phyloP scores from a whole-genome alignment of 1,140 invertebrate genomes.

The Drosophila suzukii region DNA sequence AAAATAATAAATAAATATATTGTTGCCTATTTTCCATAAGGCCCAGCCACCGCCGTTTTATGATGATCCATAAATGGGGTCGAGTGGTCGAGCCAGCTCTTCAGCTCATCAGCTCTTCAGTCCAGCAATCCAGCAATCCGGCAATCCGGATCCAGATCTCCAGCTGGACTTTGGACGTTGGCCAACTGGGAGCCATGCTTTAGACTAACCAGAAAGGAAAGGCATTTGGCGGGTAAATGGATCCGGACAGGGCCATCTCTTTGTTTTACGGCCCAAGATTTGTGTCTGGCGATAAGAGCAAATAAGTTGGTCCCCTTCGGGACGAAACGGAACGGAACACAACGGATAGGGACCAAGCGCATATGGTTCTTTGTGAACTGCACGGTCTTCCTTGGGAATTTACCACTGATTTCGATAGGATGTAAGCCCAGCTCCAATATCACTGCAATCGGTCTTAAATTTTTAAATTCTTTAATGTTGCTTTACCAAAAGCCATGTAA shows the following conservation, averaged over 20 bases:
- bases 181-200: conserved; percentile 58
- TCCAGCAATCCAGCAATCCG: neutral
- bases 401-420: neutral
- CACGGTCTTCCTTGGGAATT: conserved; percentile 4
- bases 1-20: conserved; percentile 75
- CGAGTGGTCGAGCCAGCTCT: conserved; percentile 4
- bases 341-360: too few species aligned
- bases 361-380: conserved; percentile 12
- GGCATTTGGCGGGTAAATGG: neutral
- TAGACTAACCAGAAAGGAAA: conserved; percentile 26
- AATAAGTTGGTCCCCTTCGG: conserved; percentile 34
- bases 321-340: neutral
- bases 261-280: conserved; percentile 53
- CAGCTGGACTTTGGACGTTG: conserved; percentile 8
- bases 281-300: conserved; percentile 36
- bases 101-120: conserved; percentile 1
- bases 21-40: conserved; percentile 62
- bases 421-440: neutral
- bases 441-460: too few species aligned
- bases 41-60: conserved; percentile 44
- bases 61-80: conserved; percentile 55
- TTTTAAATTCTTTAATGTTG: neutral
- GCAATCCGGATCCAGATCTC: neutral
- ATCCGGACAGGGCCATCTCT: neutral
- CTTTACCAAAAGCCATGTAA: neutral